Conservation (phyloP, 92 coral and sea anemone genomes). For the Micromussa lordhowensis region DNA sequence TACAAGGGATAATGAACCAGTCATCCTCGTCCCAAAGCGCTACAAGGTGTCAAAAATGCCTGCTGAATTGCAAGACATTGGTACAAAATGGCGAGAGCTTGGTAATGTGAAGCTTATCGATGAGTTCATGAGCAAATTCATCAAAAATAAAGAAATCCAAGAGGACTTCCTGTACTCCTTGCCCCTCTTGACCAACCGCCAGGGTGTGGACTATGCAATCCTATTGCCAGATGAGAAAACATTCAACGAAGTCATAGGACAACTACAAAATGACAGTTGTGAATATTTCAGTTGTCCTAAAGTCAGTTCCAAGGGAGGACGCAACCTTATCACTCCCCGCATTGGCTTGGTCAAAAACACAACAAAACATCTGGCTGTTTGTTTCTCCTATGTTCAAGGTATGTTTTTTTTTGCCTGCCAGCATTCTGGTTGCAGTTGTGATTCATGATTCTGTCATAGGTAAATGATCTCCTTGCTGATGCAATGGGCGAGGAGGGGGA, state of each 20-base stretch:
- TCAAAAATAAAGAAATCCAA: slow-evolving; percentile 25
- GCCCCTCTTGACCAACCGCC: neutral
- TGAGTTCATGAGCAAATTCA: slow-evolving; percentile 24
- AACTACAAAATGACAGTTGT: neutral
- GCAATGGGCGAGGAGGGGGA: too few relatives aligned
- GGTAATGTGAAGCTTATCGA: slow-evolving; percentile 4
- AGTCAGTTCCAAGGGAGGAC: neutral
- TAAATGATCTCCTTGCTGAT: too few relatives aligned
- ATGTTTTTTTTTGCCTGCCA: neutral
- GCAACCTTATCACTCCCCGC: neutral
- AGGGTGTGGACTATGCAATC: slow-evolving; percentile 51
- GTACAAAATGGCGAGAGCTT: slow-evolving; percentile 8
- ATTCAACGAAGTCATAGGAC: neutral
- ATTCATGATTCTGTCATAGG: too few relatives aligned
- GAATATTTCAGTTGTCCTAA: neutral
- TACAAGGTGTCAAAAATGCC: slow-evolving; percentile 46
- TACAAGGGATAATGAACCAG: neutral
- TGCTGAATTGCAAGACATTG: slow-evolving; percentile 28
- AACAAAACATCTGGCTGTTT: slow-evolving; percentile 1
- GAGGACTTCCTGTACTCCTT: slow-evolving; percentile 23
- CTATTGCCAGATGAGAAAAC: slow-evolving; percentile 35
- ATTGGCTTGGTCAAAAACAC: neutral
- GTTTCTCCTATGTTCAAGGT: slow-evolving; percentile 37
- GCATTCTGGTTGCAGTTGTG: too few relatives aligned
- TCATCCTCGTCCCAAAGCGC: slow-evolving; percentile 35